Percentiles rank a stretch among this genome's conserved stretches.
Conservation (phyloP, 2,797 vertebrate genomes). For the Geotria australis region DNA sequence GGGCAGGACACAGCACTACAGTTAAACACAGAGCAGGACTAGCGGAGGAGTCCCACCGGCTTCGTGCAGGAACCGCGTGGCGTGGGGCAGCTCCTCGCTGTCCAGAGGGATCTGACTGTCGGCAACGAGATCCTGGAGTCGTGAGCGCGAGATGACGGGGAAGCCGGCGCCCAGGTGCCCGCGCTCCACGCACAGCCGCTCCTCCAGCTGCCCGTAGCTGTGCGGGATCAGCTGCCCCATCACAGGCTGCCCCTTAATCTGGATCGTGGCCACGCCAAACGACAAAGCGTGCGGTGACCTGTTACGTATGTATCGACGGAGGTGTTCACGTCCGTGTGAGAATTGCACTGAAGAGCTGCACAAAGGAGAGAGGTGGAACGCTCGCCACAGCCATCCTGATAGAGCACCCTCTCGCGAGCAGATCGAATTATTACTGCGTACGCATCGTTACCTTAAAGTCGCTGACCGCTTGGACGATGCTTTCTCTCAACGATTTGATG, state of each 20-base stretch:
- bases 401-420: no score
- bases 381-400: no score
- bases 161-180: conserved; percentile 28
- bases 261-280: background rate
- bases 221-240: conserved; percentile 82
- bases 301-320: no score
- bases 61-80: conserved; percentile 65
- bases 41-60: conserved; percentile 19
- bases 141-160: conserved; percentile 37
- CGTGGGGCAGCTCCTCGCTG: conserved; percentile 60
- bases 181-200: conserved; percentile 35
- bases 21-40: background rate
- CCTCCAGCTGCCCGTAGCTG: conserved; percentile 71
- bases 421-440: no score
- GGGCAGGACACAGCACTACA: background rate
- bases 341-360: no score
- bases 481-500: background rate
- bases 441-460: no score
- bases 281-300: no score
- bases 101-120: conserved; percentile 55
- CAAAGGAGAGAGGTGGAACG: no score
- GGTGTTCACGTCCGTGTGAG: no score
- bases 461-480: no score
- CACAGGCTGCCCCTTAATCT: conserved; percentile 75
- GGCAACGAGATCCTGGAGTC: conserved; percentile 36